Base-by-base conservation (phyloP, 2,113 vertebrate species). In the Sorex fumeus region DNA sequence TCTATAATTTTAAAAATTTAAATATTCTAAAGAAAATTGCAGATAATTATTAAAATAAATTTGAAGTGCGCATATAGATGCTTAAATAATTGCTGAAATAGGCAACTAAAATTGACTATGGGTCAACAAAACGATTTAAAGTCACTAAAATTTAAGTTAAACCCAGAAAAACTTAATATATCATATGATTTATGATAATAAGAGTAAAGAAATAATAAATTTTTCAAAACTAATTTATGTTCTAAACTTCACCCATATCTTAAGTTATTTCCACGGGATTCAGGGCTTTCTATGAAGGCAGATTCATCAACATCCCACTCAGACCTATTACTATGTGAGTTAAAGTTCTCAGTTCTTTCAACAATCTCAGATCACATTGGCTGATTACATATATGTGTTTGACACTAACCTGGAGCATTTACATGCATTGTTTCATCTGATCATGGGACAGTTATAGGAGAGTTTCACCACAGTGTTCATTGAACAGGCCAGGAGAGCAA, bases 31-130 rank as follows among this genome's bases (percentile, higher is more conserved):
- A 70, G 27, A 34, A 89, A 19, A 5, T 71, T 93, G 11, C 3
- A 47, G 76, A 30, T 91, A 40, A 70, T 88, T 91, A 75, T 60
- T 88, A 16, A 94, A 95, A n/a, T 62, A 12, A 57, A 79, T 57
- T 32, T 90, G 10, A 34, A 70, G 43, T 27, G 21, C 2, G 23
- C 10, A 34, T 1, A 87, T 71, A 90, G 85, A 93, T 47, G 3
- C 45, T 72, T 81, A 84, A 94, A 86, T 57, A 87, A 75, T 6
- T 53, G 13, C 28, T 69, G 62, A 85, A 84, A 80, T 75, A 50
- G 70, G 74, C 19, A 60, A 60, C 21, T 84, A 84, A 93, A 28
- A 4, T 19, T 16, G 9, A 87, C 1, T 88, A 19, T 57, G 83
- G 70, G 75, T 28, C 32, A 28, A 60, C 36, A 69, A 85, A 91